Evolutionary conservation across 1,140 invertebrate genomes (phyloP), one percentile per base, ranked within the genome.

Genomic region (Drosophila triauraria): DNA sequence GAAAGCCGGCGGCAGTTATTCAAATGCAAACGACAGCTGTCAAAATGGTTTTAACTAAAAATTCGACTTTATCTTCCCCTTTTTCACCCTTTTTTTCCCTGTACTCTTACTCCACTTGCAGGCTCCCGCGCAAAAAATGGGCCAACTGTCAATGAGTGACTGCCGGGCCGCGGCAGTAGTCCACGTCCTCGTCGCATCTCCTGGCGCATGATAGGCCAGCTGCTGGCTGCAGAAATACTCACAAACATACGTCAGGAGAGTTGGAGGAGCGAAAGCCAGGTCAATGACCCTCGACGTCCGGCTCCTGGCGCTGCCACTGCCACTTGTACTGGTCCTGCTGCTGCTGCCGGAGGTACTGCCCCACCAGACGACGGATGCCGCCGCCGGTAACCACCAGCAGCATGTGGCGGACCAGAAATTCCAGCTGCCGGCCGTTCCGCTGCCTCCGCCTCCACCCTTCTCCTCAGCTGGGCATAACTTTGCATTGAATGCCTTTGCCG

Each of bases 1-100:
- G 44, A 68, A 61, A 54, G 84, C 69, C 62, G 65, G 77, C 69
- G 74, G 65, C 84, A 88, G 84, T 88, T 88, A 88, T 88, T 88
- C 85, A 88, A 90, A 88, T 88, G 85, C 85, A 90, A 90, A 85
- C 85, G 85, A 88, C 85, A 88, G 81, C 85, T 88, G 85, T 90
- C 85, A 81, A 88, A 88, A 88, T 71, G 85, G 85, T 70, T 85
- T 85, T 81, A 71, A 59, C 70, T 72, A 84, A 84, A 78, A 84
- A 90, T 65, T 79, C 67, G 50, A 83, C 74, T 64, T 69, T 59
- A 75, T 82, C 61, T 60, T 74, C n/a, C 35, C 57, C 63, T 44
- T 75, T 40, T 59, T 54, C 53, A 56, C 20, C 53, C 35, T 10
- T 25, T 10, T 10, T 32, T 32, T 6, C 4, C 23, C 32, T 20